phyloP scores from a whole-genome alignment of 92 coral and sea anemone genomes.

The Epizoanthus fatuus region DNA sequence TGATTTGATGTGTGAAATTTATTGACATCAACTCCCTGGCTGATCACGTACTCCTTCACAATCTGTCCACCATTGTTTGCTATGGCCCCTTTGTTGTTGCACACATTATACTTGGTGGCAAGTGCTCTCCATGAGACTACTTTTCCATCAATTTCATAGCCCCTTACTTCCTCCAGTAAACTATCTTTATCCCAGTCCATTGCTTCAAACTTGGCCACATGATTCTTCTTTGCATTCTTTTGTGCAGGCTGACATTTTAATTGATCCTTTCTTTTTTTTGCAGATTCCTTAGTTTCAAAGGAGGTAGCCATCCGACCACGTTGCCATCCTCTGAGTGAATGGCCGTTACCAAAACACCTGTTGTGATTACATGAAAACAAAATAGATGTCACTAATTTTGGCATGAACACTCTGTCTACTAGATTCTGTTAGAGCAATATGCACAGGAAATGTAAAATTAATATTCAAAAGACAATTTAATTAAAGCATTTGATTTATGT shows the following conservation, averaged over 20 bases:
- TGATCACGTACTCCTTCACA: conserved; percentile 54
- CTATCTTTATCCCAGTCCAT: conserved; percentile 58
- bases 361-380: conserved; percentile 1
- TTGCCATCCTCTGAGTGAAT: conserved; percentile 60
- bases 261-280: conserved; percentile 16
- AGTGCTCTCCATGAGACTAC: background rate
- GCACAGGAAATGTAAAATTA: conserved; percentile 7
- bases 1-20: conserved; percentile 22
- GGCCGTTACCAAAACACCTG: conserved; percentile 56
- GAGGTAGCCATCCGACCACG: conserved; percentile 42
- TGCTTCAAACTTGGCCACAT: conserved; percentile 24
- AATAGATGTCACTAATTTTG: conserved; percentile 3
- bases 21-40: conserved; percentile 46
- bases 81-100: too few relatives aligned
- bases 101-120: conserved; percentile 48
- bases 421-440: background rate
- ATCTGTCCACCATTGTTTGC: conserved; percentile 65
- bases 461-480: conserved; percentile 1
- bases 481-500: background rate
- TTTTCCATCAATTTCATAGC: conserved; percentile 50
- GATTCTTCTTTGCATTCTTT: background rate
- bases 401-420: background rate
- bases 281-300: conserved; percentile 62
- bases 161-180: conserved; percentile 38
- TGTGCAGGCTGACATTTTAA: background rate